Evolutionary conservation across 2,113 vertebrate genomes (phyloP), one percentile per base, ranked within the genome.

Genomic region (Chionodraco myersi): DNA sequence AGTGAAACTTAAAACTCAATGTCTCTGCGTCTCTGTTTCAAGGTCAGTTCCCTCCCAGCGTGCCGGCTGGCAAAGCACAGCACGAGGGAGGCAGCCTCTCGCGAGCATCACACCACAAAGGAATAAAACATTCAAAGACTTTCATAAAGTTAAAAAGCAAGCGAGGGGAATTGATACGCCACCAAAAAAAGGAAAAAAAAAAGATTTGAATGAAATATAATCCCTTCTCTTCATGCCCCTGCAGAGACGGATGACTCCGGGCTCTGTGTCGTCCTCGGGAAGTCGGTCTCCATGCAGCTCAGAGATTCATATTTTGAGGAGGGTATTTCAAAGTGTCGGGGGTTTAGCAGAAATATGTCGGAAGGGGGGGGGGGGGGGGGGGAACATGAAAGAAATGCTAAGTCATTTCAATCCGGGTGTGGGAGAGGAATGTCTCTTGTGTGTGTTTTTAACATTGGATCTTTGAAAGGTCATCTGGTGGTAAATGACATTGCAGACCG

Each of bases 281-380:
- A 81, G 84, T 73, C 48, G 76, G 84, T 82, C 79, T 70, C 70
- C 74, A 73, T 72, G 88, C 68, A 77, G 90, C 85, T 80, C 60
- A 58, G 69, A 91, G 90, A 93, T 91, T 86, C 79, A 60, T 58
- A 87, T 85, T 91, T 80, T 88, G 91, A 93, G 90, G 82, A 84
- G 77, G 53, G 75, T 68, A 26, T 90, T 91, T 91, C 63, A 91
- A 91, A 87, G 86, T 85, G 79, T 86, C 88, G 69, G 65, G 71
- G 79, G 77, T 84, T 88, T 82, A 89, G 52, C 52, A 69, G 47
- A 77, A 83, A 88, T 58, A 63, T 1, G 5, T 60, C 30, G 51
- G 36, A 52, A 7, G n/a, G 14, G 21, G n/a, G 1, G 48, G 21
- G 21, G 21, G 21, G 21, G 21, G 16, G 0, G 8, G 10, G 23